phyloP scores from a whole-genome alignment of 30 jellyfish, hydroid and myxozoan genomes.

The Cassiopea andromeda region DNA sequence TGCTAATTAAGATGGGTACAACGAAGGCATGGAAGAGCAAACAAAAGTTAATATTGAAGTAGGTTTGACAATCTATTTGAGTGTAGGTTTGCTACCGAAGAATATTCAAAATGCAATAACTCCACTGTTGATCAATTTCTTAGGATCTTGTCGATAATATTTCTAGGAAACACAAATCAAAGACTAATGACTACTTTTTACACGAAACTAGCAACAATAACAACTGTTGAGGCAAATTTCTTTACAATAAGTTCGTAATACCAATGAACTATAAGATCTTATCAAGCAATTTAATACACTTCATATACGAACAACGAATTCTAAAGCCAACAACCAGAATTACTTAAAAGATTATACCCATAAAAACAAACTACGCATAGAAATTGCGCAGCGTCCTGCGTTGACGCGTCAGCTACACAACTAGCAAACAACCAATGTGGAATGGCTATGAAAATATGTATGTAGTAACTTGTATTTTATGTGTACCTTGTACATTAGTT shows the following conservation, averaged over 20 bases:
- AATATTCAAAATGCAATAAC: background rate
- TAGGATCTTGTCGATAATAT: constrained; percentile 9
- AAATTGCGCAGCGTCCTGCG: constrained; percentile 5
- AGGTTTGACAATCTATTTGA: no score
- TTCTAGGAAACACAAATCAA: constrained; percentile 59
- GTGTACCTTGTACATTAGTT: background rate
- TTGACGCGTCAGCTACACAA: background rate
- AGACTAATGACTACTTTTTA: constrained; percentile 35
- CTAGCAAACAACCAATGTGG: background rate
- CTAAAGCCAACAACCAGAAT: constrained; percentile 1
- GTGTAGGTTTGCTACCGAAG: background rate
- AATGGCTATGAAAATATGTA: background rate
- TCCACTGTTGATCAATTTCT: background rate
- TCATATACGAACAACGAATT: background rate
- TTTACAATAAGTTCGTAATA: background rate
- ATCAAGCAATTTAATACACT: background rate
- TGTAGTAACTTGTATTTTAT: background rate
- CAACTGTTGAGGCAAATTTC: constrained; percentile 1
- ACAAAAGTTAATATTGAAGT: no score
- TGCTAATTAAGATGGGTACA: no score
- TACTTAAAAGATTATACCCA: background rate
- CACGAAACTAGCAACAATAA: constrained; percentile 29
- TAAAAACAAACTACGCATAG: constrained; percentile 16
- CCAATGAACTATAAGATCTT: background rate
- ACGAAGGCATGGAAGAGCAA: no score